Conservation (phyloP, 2,888 invertebrate genomes). For the Ischnura elegans region DNA sequence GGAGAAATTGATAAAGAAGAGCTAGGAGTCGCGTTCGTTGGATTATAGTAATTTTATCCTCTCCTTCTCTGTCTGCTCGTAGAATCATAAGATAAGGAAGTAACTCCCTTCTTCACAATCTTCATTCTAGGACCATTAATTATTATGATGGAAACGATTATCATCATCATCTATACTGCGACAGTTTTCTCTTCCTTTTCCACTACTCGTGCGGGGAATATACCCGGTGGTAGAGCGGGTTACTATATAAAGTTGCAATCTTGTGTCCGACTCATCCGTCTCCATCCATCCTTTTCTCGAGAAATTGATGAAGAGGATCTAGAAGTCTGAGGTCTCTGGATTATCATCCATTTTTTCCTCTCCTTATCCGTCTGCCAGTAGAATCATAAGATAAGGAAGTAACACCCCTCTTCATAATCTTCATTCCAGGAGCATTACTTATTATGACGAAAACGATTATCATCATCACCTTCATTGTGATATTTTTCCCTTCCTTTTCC, state of each 20-base stretch:
- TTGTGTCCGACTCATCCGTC: neutral
- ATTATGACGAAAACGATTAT: neutral
- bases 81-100: neutral
- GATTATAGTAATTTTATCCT: neutral
- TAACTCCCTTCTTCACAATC: neutral
- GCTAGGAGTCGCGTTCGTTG: neutral
- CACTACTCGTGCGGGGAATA: neutral
- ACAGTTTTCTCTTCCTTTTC: neutral
- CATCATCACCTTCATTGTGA: no score
- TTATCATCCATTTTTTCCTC: neutral
- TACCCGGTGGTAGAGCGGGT: neutral
- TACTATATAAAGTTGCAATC: conserved; percentile 7
- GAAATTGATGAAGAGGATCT: neutral
- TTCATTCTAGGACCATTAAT: conserved; percentile 31
- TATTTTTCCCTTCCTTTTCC: neutral
- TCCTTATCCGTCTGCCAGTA: no score
- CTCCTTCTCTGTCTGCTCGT: neutral
- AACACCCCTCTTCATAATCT: neutral
- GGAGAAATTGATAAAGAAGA: conserved; percentile 9
- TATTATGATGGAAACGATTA: neutral
- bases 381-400: neutral
- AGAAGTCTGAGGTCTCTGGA: neutral
- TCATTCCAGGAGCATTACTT: conserved; percentile 26
- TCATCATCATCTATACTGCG: neutral
- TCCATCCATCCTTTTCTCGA: neutral